Base-by-base conservation (phyloP, 2,888 invertebrate genomes). In the Gymnocheta viridis region DNA sequence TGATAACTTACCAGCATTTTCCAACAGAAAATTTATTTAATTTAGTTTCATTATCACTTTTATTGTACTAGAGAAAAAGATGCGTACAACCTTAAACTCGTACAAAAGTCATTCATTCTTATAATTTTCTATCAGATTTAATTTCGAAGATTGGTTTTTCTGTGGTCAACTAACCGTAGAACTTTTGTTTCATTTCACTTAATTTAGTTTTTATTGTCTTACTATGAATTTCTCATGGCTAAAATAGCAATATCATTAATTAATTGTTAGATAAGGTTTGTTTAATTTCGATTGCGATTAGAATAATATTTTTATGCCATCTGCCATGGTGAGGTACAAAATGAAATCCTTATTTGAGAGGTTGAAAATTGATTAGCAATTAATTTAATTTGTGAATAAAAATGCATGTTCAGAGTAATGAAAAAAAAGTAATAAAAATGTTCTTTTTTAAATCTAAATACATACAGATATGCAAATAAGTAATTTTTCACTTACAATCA, bases 1-100 rank as follows among this genome's bases (percentile, higher is more conserved):
- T 62, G 47, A 70, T 69, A 82, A 38, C n/a, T 44, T 24, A 56
- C 81, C 81, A 69, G 74, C 60, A 82, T 69, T 76, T 69, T 69
- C 44, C 29, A 60, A 19, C 17, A 54, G 32, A 69, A 54, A 82
- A 74, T 81, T 62, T 76, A 70, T 70, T 56, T 54, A 17, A 44
- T 49, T 82, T 64, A 62, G 29, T 80, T 69, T 82, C 54, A 81
- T 73, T 81, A 73, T 22, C 35, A 60, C 49, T 81, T 67, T 51
- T 60, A 67, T 35, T 44, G 32, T 41, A 29, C 0, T 19, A 24
- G 12, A 24, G 19, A 49, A 14, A 10, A 0, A 22, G 24, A 2
- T 6, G 29, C 35, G 24, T 35, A 32, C 51, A 9, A 38, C 2
- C 24, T 24, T 14, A 70, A 29, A 44, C 32, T 47, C 32, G 32